phyloP scores from a whole-genome alignment of 2,113 vertebrate genomes.

The Ginglymostoma cirratum region DNA sequence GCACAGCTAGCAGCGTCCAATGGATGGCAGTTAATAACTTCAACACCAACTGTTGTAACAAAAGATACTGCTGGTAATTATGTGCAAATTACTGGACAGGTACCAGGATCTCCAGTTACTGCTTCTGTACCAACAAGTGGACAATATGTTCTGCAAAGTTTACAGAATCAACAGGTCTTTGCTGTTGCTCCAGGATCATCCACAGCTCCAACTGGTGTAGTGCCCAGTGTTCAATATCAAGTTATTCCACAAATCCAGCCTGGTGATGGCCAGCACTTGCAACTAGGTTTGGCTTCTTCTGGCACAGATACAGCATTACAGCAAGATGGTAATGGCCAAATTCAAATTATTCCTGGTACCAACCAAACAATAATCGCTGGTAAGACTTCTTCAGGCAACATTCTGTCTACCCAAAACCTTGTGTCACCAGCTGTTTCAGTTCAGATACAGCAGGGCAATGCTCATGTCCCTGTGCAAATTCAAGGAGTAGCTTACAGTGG shows the following conservation, averaged over 20 bases:
- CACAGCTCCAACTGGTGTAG: slow-evolving; percentile 75
- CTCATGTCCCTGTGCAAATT: slow-evolving; percentile 57
- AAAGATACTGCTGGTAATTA: slow-evolving; percentile 90
- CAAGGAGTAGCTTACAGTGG: slow-evolving; percentile 88
- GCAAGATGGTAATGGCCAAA: slow-evolving; percentile 84
- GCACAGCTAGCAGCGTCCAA: slow-evolving; percentile 81
- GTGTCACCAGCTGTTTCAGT: slow-evolving; percentile 88
- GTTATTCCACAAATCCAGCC: slow-evolving; percentile 98
- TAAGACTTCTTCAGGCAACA: slow-evolving; percentile 72
- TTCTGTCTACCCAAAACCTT: slow-evolving; percentile 81
- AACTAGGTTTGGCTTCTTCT: slow-evolving; percentile 85
- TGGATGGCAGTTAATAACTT: slow-evolving; percentile 89
- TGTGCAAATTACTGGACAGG: slow-evolving; percentile 68
- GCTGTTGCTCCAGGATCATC: slow-evolving; percentile 86
- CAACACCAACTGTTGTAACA: slow-evolving; percentile 67
- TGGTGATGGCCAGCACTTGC: slow-evolving; percentile 80
- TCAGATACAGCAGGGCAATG: slow-evolving; percentile 46
- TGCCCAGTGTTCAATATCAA: slow-evolving; percentile 98
- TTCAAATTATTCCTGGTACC: slow-evolving; percentile 90
- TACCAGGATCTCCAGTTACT: slow-evolving; percentile 59
- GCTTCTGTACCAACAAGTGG: slow-evolving; percentile 88
- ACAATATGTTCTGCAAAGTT: slow-evolving; percentile 95
- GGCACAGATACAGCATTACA: slow-evolving; percentile 77
- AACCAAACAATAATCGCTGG: slow-evolving; percentile 81
- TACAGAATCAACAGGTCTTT: slow-evolving; percentile 95